phyloP scores from a whole-genome alignment of 2,113 vertebrate species.

The Trachemys scripta region DNA sequence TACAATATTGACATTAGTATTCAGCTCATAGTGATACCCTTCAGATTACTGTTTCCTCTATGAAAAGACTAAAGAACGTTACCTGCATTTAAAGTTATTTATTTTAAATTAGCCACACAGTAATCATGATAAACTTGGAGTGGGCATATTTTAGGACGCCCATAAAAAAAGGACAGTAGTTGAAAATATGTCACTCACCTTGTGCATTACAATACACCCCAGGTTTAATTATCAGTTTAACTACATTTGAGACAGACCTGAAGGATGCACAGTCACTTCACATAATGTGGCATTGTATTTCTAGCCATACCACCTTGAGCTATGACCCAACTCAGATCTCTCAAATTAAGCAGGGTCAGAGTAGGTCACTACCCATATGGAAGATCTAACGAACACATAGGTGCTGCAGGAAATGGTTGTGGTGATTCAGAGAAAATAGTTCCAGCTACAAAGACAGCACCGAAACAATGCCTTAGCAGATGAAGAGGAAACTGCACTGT shows the following conservation, averaged over 20 bases:
- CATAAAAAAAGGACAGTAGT: background rate
- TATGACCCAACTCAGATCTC: background rate
- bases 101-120: background rate
- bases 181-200: background rate
- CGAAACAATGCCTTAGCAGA: accelerated
- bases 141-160: background rate
- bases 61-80: background rate
- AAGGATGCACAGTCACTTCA: background rate
- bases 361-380: background rate
- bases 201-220: background rate
- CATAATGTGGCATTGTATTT: background rate
- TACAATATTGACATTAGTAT: background rate
- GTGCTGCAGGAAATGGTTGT: background rate
- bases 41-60: background rate
- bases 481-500: accelerated
- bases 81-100: background rate
- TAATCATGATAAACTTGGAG: background rate
- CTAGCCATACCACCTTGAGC: background rate
- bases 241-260: background rate
- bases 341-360: background rate
- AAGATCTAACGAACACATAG: background rate
- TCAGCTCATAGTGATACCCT: too few relatives aligned
- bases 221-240: background rate
- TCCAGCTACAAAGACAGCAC: background rate
- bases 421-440: background rate